Evolutionary conservation across 2,113 vertebrate species (phyloP).

Genomic region (Speoplatyrhinus poulsoni): DNA sequence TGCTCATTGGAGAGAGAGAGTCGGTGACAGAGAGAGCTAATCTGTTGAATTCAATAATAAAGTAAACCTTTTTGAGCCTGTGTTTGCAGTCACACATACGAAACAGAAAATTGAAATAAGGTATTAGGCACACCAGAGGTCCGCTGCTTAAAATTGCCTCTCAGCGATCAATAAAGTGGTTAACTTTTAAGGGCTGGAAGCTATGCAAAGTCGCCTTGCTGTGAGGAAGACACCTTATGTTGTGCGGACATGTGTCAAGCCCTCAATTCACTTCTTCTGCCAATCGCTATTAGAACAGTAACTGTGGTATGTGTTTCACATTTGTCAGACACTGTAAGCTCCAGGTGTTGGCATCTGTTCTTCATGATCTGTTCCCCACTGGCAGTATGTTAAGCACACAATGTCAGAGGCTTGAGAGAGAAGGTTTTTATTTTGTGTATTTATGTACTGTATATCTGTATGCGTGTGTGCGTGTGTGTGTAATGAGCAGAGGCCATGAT

Average conservation of each 20-base stretch:
- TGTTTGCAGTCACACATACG: too few species aligned
- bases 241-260: too few species aligned
- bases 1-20: background rate
- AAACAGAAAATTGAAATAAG: too few species aligned
- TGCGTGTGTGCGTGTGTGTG: constrained; percentile 9
- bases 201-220: too few species aligned
- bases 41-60: background rate
- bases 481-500: constrained; percentile 60
- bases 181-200: too few species aligned
- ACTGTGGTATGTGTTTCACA: background rate
- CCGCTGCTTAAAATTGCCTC: too few species aligned
- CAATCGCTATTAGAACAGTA: too few species aligned
- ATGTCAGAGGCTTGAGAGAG: constrained; percentile 33
- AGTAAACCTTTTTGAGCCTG: background rate
- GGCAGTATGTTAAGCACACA: constrained; percentile 57
- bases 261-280: too few species aligned
- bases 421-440: constrained; percentile 18
- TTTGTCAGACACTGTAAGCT: constrained; percentile 21
- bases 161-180: too few species aligned
- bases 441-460: background rate
- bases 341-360: constrained; percentile 49
- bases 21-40: background rate
- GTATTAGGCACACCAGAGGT: too few species aligned
- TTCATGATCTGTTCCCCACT: constrained; percentile 49
- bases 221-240: too few species aligned